Percentiles rank a stretch among this genome's conserved stretches.
These are phyloP conservation scores for Petrolisthes cinctipes DNA, from an alignment of 2,888 invertebrate genomes.

Conservation along the genomic window DNA sequence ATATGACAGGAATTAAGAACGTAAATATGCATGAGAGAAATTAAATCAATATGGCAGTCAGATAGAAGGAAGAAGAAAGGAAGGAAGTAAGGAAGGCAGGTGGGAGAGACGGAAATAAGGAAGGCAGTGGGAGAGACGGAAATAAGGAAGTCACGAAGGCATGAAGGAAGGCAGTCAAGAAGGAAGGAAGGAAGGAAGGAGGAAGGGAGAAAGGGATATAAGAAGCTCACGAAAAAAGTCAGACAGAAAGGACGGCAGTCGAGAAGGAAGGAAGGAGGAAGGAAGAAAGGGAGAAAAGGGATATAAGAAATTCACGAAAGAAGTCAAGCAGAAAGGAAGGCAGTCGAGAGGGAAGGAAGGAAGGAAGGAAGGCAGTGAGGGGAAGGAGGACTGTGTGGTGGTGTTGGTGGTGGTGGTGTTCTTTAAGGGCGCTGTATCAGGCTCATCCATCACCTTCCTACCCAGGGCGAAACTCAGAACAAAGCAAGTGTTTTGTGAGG, in stretches of 20 bases:
- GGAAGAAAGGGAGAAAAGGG: neutral
- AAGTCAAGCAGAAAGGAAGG: no score
- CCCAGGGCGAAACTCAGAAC: slow-evolving; percentile 6
- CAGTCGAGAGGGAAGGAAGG: neutral
- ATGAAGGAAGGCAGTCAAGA: neutral
- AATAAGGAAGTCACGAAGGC: neutral
- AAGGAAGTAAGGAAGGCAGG: neutral
- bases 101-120: neutral
- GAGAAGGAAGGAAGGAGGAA: neutral
- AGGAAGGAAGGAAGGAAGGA: neutral
- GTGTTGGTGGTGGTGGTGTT: neutral
- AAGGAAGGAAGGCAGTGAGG: neutral
- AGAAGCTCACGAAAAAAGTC: neutral
- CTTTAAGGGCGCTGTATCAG: neutral
- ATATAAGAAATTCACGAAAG: no score
- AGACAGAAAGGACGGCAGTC: neutral
- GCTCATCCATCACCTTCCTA: slow-evolving; percentile 13
- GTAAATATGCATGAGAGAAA: neutral
- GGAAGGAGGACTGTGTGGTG: neutral
- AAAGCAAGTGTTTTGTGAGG: slow-evolving; percentile 18
- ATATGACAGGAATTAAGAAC: neutral
- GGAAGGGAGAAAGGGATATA: neutral
- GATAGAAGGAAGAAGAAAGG: neutral
- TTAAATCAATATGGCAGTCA: neutral
- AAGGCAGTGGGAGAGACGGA: neutral